Evolutionary conservation across 1,140 invertebrate genomes (phyloP).

Genomic region (Sitobion miscanthi): DNA sequence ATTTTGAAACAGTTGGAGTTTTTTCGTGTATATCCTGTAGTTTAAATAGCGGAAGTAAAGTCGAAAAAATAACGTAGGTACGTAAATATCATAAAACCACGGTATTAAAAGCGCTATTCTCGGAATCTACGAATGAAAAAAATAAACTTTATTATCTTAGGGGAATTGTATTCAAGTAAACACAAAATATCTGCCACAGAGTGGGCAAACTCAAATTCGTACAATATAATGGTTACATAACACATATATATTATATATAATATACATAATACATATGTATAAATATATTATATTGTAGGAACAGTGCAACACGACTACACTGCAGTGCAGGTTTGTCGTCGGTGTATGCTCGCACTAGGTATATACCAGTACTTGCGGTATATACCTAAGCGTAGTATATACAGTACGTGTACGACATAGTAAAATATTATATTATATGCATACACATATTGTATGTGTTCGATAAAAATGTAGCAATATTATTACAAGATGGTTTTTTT

Average conservation of each 20-base stretch:
- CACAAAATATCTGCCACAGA: not conserved
- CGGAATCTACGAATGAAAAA: not conserved
- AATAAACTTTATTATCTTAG: not conserved
- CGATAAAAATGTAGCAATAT: not conserved
- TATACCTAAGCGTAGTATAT: no score
- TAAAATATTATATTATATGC: not conserved
- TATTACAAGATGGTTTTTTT: not conserved
- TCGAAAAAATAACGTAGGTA: not conserved
- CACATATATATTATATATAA: no score
- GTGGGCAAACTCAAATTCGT: not conserved
- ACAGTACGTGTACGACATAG: not conserved
- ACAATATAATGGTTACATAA: not conserved
- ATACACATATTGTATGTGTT: not conserved
- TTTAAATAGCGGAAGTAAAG: not conserved
- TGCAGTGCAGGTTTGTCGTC: not conserved
- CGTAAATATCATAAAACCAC: not conserved
- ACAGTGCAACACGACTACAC: not conserved
- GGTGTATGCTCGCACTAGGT: not conserved
- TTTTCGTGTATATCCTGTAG: not conserved
- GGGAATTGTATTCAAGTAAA: not conserved
- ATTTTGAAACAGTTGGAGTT: not conserved
- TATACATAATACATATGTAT: not conserved
- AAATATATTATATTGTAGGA: not conserved
- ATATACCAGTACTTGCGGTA: not conserved
- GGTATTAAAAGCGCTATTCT: not conserved